Evolutionary conservation across 2,888 invertebrate species (phyloP), one percentile per base, ranked within the genome.

Genomic region (Andrena marginata): DNA sequence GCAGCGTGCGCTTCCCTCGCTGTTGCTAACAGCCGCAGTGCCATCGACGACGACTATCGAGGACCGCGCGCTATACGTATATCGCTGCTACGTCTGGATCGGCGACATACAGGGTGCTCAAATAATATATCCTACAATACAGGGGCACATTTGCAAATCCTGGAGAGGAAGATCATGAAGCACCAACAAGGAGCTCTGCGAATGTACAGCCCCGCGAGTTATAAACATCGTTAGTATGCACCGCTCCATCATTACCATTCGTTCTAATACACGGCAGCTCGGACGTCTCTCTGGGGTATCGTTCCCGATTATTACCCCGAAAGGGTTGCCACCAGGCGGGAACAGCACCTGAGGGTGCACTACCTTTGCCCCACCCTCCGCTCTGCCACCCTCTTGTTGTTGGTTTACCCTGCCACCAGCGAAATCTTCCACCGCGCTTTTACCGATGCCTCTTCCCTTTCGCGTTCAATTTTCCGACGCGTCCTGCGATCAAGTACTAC

Each of bases 251-350:
- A 92, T 92, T 92, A 90, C 91, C 92, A 93, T 93, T 93, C 92
- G 92, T 93, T 93, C 92, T 93, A 93, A 93, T 93, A 92, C 87
- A 81, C 86, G 62, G 72, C 68, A 70, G 85, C 85, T 86, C 77
- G 86, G 86, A 89, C 90, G 86, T 82, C 88, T 93, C 94, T 93
- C 94, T 70, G 77, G 94, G 93, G 94, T 86, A 89, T 91, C 94
- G 92, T 94, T 93, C 90, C 86, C 92, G 92, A 92, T 93, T 94
- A 94, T 93, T 93, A 94, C 92, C 85, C 90, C 90, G 90, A 93
- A 94, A 93, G 94, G 94, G 94, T 94, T 94, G 90, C 89, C 80
- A 81, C 89, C 87, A 80, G 79, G 71, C 85, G 84, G 88, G 87
- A 93, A 94, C 90, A 91, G 91, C 89, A 93, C 93, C 94, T 93